Percentiles rank a stretch among this genome's conserved stretches.
These are phyloP conservation scores for Aproaerema taeniolella DNA, from an alignment of 2,888 invertebrate genomes.

Conservation along the genomic window DNA sequence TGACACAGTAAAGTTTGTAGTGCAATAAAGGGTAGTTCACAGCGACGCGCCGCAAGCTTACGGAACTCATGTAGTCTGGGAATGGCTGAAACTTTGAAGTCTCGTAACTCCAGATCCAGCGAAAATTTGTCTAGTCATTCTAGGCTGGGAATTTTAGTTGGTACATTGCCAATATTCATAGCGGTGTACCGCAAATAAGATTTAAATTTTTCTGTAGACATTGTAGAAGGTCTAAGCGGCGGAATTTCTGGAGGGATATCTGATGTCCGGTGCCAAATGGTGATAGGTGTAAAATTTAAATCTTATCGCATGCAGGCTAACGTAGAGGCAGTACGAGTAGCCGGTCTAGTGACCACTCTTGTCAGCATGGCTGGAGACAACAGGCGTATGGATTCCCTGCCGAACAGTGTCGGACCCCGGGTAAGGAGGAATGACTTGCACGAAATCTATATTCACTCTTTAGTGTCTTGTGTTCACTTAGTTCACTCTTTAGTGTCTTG, in stretches of 20 bases:
- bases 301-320: slow-evolving; percentile 81
- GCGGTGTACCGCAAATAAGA: slow-evolving; percentile 59
- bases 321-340: slow-evolving; percentile 89
- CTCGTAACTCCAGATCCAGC: slow-evolving; percentile 38
- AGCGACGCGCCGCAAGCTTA: too few relatives aligned
- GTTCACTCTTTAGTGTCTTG: too few relatives aligned
- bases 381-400: slow-evolving; percentile 69
- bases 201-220: slow-evolving; percentile 54
- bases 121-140: slow-evolving; percentile 40
- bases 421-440: slow-evolving; percentile 36
- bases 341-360: slow-evolving; percentile 88
- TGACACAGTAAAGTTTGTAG: slow-evolving; percentile 41
- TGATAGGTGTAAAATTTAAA: slow-evolving; percentile 58
- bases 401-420: slow-evolving; percentile 74
- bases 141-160: too few relatives aligned
- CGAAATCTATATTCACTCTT: too few relatives aligned
- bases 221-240: slow-evolving; percentile 23
- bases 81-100: slow-evolving; percentile 43
- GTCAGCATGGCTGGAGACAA: slow-evolving; percentile 87
- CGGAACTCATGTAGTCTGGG: too few relatives aligned
- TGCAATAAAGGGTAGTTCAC: slow-evolving; percentile 39
- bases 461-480: too few relatives aligned
- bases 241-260: background rate
- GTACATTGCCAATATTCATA: slow-evolving; percentile 53
- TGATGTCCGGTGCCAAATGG: too few relatives aligned